Evolutionary conservation across 2,113 vertebrate genomes (phyloP), one percentile per base, ranked within the genome.

Genomic region (Callithrix jacchus): DNA sequence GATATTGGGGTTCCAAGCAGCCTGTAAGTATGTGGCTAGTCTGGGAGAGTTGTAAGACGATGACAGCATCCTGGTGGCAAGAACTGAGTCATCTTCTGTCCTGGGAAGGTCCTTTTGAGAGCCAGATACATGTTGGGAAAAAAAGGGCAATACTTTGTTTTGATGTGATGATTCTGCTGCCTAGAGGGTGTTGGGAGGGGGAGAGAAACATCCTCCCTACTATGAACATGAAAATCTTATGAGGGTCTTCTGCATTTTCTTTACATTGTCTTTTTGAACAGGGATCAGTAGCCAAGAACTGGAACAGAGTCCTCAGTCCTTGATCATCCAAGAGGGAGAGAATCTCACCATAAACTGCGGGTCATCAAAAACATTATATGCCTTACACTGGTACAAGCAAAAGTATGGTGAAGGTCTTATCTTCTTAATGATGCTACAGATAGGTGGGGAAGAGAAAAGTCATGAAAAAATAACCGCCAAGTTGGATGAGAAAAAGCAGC

Each of bases 321-420:
- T 80, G 91, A 32, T 37, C 2, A 10, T 91, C 81, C 81, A 70
- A 93, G 71, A 96, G 2, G 89, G 91, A 84, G 61, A 58, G 49
- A 18, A 84, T 35, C 37, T 93, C 71, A 92, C 42, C 56, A 64
- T 96, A 64, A 87, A 74, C 32, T 97, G 81, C 76, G 93, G 6
- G 25, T 95, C 71, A 18, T 94, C 89, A 18, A 2, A 32, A 10
- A 30, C 18, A 74, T 42, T 91, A 14, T 90, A 70, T 40, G 9
- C 10, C 42, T 49, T 97, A 37, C 40, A 91, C n/a, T 97, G 84
- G 92, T 94, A 81, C 21, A 85, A 52, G 52, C 94, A 97, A 80
- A 87, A 90, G 12, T 40, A 17, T 6, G 76, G 21, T 20, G 35
- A 92, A 81, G 8, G 56, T 23, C 64, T 52, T 23, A 17, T 54